Evolutionary conservation across 2,113 vertebrate species (phyloP), one percentile per base, ranked within the genome.

Genomic region (Calyptomena viridis): DNA sequence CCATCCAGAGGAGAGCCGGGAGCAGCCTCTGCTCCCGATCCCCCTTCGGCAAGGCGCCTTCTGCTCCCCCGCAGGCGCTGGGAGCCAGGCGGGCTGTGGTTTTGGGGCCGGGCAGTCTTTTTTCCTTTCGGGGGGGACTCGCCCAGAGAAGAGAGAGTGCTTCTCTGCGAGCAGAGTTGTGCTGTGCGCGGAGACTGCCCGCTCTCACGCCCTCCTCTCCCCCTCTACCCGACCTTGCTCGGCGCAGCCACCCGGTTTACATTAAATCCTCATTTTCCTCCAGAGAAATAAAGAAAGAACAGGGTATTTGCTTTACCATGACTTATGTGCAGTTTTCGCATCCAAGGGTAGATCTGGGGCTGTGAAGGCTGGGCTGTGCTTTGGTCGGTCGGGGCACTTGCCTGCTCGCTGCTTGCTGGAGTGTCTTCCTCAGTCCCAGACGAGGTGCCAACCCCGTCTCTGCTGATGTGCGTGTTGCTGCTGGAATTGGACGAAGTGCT

Each of bases 301-400:
- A 95, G 94, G 91, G 94, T 94, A 95, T 97, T 94, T 78, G 94
- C 95, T 98, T 99, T 99, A 99, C 99, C 99, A 97, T 99, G 99
- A 98, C 97, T 99, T 99, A 99, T 99, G 95, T 99, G 99, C 93
- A 99, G 99, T 98, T 99, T 99, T 97, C 99, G 98, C 99, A 99
- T 99, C 99, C 99, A 99, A 52, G 99, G 99, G 95, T 99, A 99
- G 97, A 99, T 99, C 98, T 99, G 99, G 95, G 99, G 99, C 84
- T 99, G 99, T 66, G 97, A 71, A 44, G 98, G 97, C 96, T 99
- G 99, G 95, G 96, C 98, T 97, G 98, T 97, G 97, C 98, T 99
- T 96, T 98, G 98, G 96, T 98, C 98, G 96, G 97, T 98, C 97
- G 99, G 99, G 94, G 98, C 98, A 98, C 98, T 98, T 97, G 98